Evolutionary conservation across 2,888 invertebrate genomes (phyloP).

Genomic region (Microplitis manilae): DNA sequence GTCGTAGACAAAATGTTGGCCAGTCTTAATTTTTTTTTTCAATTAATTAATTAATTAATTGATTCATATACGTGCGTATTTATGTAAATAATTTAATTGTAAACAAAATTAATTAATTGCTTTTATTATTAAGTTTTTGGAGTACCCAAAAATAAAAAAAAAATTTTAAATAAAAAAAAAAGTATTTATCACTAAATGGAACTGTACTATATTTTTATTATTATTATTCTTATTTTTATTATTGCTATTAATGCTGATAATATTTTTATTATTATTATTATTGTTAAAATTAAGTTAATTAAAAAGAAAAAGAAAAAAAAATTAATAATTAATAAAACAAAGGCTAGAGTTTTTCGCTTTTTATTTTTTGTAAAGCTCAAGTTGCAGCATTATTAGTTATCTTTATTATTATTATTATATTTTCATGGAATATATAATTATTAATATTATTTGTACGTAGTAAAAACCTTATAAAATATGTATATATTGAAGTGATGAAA

Average conservation of each 20-base stretch:
- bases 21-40: slow-evolving; percentile 24
- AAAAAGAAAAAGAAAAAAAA: neutral
- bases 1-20: slow-evolving; percentile 21
- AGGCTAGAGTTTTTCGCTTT: neutral
- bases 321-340: slow-evolving; percentile 5
- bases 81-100: slow-evolving; percentile 35
- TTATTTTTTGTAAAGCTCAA: slow-evolving; percentile 26
- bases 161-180: neutral
- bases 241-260: slow-evolving; percentile 9
- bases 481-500: slow-evolving; percentile 55
- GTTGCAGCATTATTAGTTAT: slow-evolving; percentile 31
- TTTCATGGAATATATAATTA: slow-evolving; percentile 48
- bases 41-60: slow-evolving; percentile 3
- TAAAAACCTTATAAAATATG: slow-evolving; percentile 66
- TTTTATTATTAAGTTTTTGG: slow-evolving; percentile 33
- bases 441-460: slow-evolving; percentile 65
- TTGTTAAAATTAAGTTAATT: slow-evolving; percentile 11
- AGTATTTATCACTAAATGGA: slow-evolving; percentile 3
- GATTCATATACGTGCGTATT: slow-evolving; percentile 5
- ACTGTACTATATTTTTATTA: slow-evolving; percentile 25
- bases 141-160: slow-evolving; percentile 6
- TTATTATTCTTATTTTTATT: slow-evolving; percentile 13
- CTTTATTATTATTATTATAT: slow-evolving; percentile 49
- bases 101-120: slow-evolving; percentile 28
- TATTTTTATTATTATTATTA: slow-evolving; percentile 13